Conservation (phyloP, 2,888 invertebrate species). For the Stenolophus ochropezus region DNA sequence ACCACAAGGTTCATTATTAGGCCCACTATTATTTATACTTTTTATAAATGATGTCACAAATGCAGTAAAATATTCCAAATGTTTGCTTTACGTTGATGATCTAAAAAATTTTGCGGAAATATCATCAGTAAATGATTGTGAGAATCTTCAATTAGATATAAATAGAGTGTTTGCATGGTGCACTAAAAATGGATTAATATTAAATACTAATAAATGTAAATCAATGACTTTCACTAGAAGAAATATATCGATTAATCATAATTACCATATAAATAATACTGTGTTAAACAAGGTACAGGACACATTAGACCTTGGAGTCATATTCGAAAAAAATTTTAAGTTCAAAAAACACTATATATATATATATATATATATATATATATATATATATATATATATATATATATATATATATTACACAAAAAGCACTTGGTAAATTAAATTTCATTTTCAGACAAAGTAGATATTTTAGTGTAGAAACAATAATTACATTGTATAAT, state of each 20-base stretch:
- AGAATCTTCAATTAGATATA: neutral
- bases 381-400: too few relatives aligned
- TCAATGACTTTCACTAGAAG: neutral
- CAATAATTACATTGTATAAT: neutral
- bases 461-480: neutral
- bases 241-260: neutral
- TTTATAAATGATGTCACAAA: too few relatives aligned
- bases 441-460: too few relatives aligned
- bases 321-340: neutral
- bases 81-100: neutral
- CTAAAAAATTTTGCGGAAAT: neutral
- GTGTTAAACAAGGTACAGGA: neutral
- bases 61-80: neutral
- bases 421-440: too few relatives aligned
- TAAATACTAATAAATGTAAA: neutral
- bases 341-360: too few relatives aligned
- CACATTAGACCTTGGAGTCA: neutral
- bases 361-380: too few relatives aligned
- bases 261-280: neutral
- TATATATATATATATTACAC: too few relatives aligned
- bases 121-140: neutral
- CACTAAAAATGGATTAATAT: neutral
- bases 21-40: neutral
- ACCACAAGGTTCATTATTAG: neutral
- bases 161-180: neutral